Evolutionary conservation across 2,888 invertebrate genomes (phyloP).

Genomic region (Meiosimyza decipiens): DNA sequence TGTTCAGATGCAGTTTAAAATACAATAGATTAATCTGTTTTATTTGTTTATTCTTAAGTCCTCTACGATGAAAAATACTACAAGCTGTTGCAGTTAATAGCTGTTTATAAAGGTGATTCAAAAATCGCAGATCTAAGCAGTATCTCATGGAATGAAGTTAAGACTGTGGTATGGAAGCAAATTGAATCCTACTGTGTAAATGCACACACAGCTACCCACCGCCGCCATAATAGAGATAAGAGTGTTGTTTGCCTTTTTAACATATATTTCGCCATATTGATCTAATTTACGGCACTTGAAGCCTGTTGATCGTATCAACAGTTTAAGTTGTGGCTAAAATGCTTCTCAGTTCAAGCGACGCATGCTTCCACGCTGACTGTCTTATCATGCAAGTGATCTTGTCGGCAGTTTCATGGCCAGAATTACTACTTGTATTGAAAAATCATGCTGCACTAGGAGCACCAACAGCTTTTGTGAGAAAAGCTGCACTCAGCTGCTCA

Average conservation of each 20-base stretch:
- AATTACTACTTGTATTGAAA: conserved; percentile 10
- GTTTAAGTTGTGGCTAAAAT: conserved; percentile 14
- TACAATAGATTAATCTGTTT: no score
- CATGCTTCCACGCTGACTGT: conserved; percentile 18
- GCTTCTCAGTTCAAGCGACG: conserved; percentile 19
- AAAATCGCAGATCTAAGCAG: no score
- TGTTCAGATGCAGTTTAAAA: no score
- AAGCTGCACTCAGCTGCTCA: neutral
- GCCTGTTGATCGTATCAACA: neutral
- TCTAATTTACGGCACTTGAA: conserved; percentile 33
- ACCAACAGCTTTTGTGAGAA: neutral
- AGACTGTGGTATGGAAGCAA: no score
- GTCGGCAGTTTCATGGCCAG: conserved; percentile 26
- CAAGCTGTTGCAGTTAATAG: neutral
- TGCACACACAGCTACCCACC: conserved; percentile 35
- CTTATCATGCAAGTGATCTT: conserved; percentile 28
- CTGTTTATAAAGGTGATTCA: no score
- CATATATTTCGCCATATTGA: conserved; percentile 28
- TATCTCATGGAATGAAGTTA: no score
- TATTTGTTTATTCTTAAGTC: conserved; percentile 1
- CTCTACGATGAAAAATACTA: neutral
- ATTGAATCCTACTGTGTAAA: neutral
- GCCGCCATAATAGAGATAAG: conserved; percentile 37
- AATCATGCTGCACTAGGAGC: neutral
- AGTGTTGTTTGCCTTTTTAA: conserved; percentile 16